Conservation (phyloP, 1,140 invertebrate genomes). For the Habropoda laboriosa region DNA sequence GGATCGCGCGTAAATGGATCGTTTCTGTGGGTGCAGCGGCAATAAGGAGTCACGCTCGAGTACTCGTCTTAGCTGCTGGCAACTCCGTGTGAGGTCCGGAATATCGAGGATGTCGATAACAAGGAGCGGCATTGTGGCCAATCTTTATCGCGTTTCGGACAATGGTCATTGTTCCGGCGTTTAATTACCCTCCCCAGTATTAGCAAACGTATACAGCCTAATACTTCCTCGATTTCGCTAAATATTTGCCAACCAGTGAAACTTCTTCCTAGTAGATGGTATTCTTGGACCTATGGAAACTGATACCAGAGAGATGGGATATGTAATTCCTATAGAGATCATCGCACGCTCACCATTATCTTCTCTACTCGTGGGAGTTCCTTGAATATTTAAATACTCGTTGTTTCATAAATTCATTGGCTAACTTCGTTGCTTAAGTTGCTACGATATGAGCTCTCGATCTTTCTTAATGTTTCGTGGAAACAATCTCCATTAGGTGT, state of each 20-base stretch:
- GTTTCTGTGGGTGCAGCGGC: slow-evolving; percentile 21
- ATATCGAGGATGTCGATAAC: slow-evolving; percentile 54
- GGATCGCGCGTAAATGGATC: background rate
- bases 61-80: slow-evolving; percentile 53
- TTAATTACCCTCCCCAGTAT: slow-evolving; percentile 51
- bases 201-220: slow-evolving; percentile 24
- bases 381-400: slow-evolving; percentile 49
- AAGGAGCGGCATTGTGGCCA: slow-evolving; percentile 51
- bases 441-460: background rate
- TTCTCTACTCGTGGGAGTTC: slow-evolving; percentile 47
- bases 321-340: too few species aligned
- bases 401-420: background rate
- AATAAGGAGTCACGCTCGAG: slow-evolving; percentile 40
- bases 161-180: slow-evolving; percentile 61
- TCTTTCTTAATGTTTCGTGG: background rate
- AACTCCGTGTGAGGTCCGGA: slow-evolving; percentile 50
- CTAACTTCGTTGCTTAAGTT: slow-evolving; percentile 23
- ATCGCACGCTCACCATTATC: slow-evolving; percentile 9
- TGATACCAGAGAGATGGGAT: slow-evolving; percentile 16
- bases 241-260: slow-evolving; percentile 20
- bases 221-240: slow-evolving; percentile 46
- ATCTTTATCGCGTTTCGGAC: slow-evolving; percentile 61
- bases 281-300: background rate
- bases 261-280: background rate
- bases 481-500: too few species aligned